Evolutionary conservation across 2,888 invertebrate species (phyloP), one percentile per base, ranked within the genome.

Genomic region (Ametastegia equiseti): DNA sequence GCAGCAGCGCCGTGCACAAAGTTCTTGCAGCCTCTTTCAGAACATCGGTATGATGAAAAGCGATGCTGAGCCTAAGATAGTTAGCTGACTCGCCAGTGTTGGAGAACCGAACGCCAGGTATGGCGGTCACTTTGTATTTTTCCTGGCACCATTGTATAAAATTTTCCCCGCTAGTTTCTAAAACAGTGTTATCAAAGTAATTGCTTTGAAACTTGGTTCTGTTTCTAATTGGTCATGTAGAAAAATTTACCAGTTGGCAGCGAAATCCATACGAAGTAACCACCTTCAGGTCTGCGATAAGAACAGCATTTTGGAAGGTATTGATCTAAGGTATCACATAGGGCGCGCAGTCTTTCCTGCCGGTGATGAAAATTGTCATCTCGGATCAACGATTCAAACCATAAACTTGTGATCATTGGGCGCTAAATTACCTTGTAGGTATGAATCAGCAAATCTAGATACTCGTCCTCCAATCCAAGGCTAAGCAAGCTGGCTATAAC

Each of bases 251-350:
- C 88, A 83, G 87, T 84, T 0, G 94, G 94, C 65, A 95, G 88
- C 82, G 90, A 88, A 75, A 95, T 88, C 94, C 95, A 95, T 65
- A 94, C 88, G 83, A 94, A 95, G 85, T 94, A 95, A 11, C 95
- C 95, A 1, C 95, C 95, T 83, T 87, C 83, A 4, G 94, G 93
- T 65, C 89, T 86, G 1, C 87, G 81, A 84, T 93, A 92, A 0
- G 85, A 88, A 84, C 94, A 94, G 23, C 87, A 86, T 0, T 81
- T 47, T 9, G 94, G 94, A 63, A 94, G 86, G 83, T 92, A 87
- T 45, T 88, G 85, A 42, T 91, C 88, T 13, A 94, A 89, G 27
- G 92, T 87, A 4, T 91, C 86, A 84, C 92, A 92, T 47, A 92
- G 86, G 42, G 89, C 90, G 78, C 87, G 83, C 91, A 93, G 92